Conservation (phyloP, 2,113 vertebrate species). For the Podilymbus podiceps region DNA sequence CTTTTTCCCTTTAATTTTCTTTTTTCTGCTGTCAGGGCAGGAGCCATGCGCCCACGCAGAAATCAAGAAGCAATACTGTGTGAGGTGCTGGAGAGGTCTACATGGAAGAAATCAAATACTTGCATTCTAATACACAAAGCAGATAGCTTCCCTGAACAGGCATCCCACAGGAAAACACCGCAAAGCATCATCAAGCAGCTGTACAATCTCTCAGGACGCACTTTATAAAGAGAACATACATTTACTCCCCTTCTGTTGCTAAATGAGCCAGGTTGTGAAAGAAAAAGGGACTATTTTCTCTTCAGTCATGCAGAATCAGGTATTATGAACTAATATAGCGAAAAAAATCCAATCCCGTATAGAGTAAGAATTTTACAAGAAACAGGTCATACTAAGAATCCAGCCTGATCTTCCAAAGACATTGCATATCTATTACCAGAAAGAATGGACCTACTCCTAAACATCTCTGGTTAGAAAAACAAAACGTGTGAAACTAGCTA, state of each 20-base stretch:
- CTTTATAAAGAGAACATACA: not conserved
- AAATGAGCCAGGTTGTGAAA: not conserved
- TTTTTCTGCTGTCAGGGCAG: not conserved
- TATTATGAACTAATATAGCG: not conserved
- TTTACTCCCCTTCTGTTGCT: not conserved
- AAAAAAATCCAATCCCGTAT: not conserved
- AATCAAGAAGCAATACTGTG: not conserved
- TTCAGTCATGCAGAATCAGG: not conserved
- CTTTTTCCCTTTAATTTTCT: not conserved
- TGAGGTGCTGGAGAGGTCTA: not conserved
- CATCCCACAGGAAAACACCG: not conserved
- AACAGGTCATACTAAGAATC: not conserved
- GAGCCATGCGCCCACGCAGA: not conserved
- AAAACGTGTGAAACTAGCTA: not conserved
- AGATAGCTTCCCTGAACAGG: not conserved
- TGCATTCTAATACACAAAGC: not conserved
- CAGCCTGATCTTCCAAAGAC: not conserved
- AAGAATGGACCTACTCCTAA: not conserved
- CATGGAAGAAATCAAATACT: not conserved
- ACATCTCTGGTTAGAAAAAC: not conserved
- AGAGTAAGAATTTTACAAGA: not conserved
- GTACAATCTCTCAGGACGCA: not conserved
- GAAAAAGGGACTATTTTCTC: not conserved
- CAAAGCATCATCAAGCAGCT: not conserved
- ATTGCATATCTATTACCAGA: not conserved